These are phyloP conservation scores for Sylvilagus bachmani DNA, from an alignment of 2,113 vertebrate species.

Conservation along the genomic window DNA sequence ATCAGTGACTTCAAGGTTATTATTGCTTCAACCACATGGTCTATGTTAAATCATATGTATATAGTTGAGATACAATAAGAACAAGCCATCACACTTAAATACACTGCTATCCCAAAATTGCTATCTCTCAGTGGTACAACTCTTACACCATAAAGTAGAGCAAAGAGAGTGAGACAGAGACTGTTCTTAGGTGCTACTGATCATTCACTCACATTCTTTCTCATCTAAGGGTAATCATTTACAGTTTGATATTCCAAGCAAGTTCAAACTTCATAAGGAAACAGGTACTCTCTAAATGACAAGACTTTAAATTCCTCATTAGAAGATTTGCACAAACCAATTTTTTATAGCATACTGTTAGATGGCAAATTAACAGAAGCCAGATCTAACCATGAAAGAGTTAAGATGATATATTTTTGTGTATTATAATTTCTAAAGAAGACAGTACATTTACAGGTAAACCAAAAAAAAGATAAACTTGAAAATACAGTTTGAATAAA, in stretches of 20 bases:
- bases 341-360: not conserved
- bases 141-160: not conserved
- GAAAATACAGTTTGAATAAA: conserved; percentile 50
- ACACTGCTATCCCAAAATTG: not conserved
- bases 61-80: not conserved
- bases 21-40: conserved; percentile 3
- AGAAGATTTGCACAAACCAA: not conserved
- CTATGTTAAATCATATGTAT: not conserved
- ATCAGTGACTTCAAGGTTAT: conserved; percentile 32
- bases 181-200: not conserved
- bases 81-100: conserved; percentile 20
- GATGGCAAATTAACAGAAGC: conserved; percentile 38
- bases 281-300: not conserved
- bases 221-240: not conserved
- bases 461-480: conserved; percentile 54
- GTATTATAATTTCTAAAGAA: conserved; percentile 61
- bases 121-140: not conserved
- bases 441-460: conserved; percentile 2
- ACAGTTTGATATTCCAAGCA: conserved; percentile 25
- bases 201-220: not conserved
- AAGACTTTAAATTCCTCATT: conserved; percentile 35
- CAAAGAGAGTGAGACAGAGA: not conserved
- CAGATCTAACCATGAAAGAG: not conserved
- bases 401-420: conserved; percentile 40
- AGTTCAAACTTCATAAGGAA: conserved; percentile 46